Base-by-base conservation (phyloP, 2,888 invertebrate genomes). In the Fragum sueziense region DNA sequence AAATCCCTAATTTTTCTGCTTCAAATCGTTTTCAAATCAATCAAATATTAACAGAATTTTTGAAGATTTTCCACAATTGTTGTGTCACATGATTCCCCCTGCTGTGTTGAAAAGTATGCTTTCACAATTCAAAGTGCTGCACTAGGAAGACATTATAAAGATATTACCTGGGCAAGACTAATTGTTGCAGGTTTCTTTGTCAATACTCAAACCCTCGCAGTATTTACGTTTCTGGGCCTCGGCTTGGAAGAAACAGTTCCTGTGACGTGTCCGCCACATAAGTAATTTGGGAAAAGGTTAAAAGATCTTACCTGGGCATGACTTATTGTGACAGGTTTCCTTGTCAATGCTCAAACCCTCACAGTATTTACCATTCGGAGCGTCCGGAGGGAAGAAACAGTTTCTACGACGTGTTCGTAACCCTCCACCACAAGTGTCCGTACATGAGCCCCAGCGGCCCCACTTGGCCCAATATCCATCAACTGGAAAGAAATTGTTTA, bases 381-480 rank as follows among this genome's bases (percentile, higher is more conserved):
- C 51, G 3, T n/a, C 47, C 33, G 73, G 65, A 1, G 74, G 74
- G 37, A 70, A 83, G 1, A 51, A 51, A 41, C 83, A 83, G 31
- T 34, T 69, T n/a, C 83, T 69, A 1, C 47, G 17, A 22, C 83
- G 41, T 9, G 47, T 31, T 14, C 59, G 31, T 3, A 70, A 67
- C 7, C 83, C 83, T 41, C 74, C 71, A 17, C 79, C 80, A 68
- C 83, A 83, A 7, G 77, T 78, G 11, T 74, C 61, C 14, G 77
- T 31, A 65, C 83, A 83, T 17, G 9, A n/a, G 1, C 33, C 20
- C 75, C 76, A 83, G 22, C 33, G 22, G 37, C 33, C 52, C 83
- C 83, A 83, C n/a, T 31, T 41, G 9, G 65, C 17, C 80, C 80
- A 80, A 27, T 62, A 41, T 20, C 82, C 82, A 68, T 77, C 77